These are phyloP conservation scores for Hyposmocoma kahamanoa DNA, from an alignment of 1,140 invertebrate species.

Conservation along the genomic window DNA sequence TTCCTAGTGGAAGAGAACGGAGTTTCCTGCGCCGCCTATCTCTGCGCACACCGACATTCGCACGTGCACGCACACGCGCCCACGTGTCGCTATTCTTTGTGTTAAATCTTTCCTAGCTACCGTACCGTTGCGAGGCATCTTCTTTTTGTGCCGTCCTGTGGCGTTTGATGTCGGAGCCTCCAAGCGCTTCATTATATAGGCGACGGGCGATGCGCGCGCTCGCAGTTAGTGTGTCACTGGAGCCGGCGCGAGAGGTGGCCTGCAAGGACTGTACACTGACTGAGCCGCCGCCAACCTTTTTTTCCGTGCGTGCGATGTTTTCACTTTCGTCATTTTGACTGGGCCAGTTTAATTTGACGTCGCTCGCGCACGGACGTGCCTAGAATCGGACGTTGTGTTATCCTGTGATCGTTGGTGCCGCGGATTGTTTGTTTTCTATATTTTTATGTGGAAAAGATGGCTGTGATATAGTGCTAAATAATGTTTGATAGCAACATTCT, in stretches of 20 bases:
- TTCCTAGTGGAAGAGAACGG: slow-evolving; percentile 75
- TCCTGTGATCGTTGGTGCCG: slow-evolving; percentile 66
- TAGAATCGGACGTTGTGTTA: slow-evolving; percentile 61
- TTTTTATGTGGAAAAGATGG: slow-evolving; percentile 61
- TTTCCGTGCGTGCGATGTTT: slow-evolving; percentile 73
- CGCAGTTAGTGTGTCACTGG: slow-evolving; percentile 70
- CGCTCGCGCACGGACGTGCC: slow-evolving; percentile 70
- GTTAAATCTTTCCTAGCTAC: slow-evolving; percentile 62
- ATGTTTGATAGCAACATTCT: slow-evolving; percentile 69
- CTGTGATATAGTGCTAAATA: slow-evolving; percentile 71
- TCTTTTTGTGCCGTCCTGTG: slow-evolving; percentile 61
- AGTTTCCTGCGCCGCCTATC: slow-evolving; percentile 73
- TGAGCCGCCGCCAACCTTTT: slow-evolving; percentile 65
- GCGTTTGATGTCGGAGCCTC: slow-evolving; percentile 57
- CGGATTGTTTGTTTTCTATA: slow-evolving; percentile 49
- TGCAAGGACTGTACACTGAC: slow-evolving; percentile 70
- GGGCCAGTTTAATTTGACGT: slow-evolving; percentile 70
- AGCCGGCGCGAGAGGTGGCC: slow-evolving; percentile 66
- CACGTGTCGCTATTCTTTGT: slow-evolving; percentile 64
- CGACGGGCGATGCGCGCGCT: slow-evolving; percentile 60
- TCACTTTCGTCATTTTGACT: slow-evolving; percentile 73
- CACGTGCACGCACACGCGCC: slow-evolving; percentile 63
- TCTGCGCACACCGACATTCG: slow-evolving; percentile 56
- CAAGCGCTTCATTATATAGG: slow-evolving; percentile 65
- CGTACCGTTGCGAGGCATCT: slow-evolving; percentile 62